Evolutionary conservation across 2,888 invertebrate species (phyloP), one percentile per base, ranked within the genome.

Genomic region (Spialia ferax): DNA sequence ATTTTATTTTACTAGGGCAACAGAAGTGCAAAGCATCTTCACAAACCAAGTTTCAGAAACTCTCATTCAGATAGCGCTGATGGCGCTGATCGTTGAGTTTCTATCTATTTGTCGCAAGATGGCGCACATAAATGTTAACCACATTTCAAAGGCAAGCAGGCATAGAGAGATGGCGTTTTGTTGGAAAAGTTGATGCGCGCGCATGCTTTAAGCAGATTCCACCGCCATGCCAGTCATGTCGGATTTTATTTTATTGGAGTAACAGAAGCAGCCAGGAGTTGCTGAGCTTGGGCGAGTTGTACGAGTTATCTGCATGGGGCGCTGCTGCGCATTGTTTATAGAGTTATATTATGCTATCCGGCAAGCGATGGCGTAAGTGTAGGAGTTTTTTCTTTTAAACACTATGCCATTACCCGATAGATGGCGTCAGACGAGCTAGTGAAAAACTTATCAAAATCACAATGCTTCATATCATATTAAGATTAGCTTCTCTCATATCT

Each of bases 211-310:
- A 52, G 61, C 50, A 38, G 32, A 64, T 45, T 10, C 52, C 52
- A 52, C 60, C 66, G 60, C 66, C 66, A 66, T 60, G 74, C 70
- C 73, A 69, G 73, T 72, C 69, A 72, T 62, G 72, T 73, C 73
- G 73, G 74, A 71, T 71, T 71, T 71, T 68, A 68, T 71, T 22
- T 32, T 73, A 75, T 68, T 61, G 74, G 68, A 74, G 50, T 35
- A 61, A 15, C 74, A 73, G 56, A 69, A 71, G 18, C 2, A 1
- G 29, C 3, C 7, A 35, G 57, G 5, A 64, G 48, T 11, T 22
- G 10, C 20, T 20, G 2, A 11, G 20, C 3, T 20, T 2, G 11
- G 8, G 20, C 48, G 22, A 48, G 48, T 48, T 48, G 48, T 48
- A 48, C 20, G 18, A 18, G 15, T 11, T 4, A 11, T 32, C 26